These are phyloP conservation scores for Phortica magna DNA, from an alignment of 2,888 invertebrate genomes.

Conservation along the genomic window DNA sequence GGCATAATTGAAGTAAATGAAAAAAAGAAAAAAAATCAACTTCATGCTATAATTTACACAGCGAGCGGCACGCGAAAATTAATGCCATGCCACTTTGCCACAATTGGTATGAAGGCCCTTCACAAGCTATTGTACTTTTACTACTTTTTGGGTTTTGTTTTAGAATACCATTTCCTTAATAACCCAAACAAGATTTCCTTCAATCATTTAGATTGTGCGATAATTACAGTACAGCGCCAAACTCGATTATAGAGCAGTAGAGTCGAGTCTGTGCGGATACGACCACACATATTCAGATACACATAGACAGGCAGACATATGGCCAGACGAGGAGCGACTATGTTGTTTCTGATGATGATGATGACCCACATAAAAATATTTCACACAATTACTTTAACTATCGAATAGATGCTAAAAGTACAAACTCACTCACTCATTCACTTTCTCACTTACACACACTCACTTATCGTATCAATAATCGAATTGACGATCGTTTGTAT, in stretches of 20 bases:
- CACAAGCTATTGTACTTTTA: not conserved
- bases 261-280: constrained; percentile 15
- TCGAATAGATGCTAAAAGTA: not conserved
- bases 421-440: no score
- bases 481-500: constrained; percentile 5
- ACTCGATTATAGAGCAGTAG: constrained; percentile 46
- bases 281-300: not conserved
- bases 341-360: constrained; percentile 7
- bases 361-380: constrained; percentile 22
- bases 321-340: not conserved
- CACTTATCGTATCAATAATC: constrained; percentile 8
- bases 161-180: constrained; percentile 46
- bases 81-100: not conserved
- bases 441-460: no score
- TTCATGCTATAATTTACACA: constrained; percentile 18
- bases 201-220: constrained; percentile 66
- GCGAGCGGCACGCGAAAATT: not conserved
- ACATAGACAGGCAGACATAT: not conserved
- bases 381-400: not conserved
- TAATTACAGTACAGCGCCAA: constrained; percentile 53
- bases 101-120: not conserved
- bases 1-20: no score
- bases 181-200: constrained; percentile 66
- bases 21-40: not conserved
- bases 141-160: not conserved